Percentiles rank a stretch among this genome's conserved stretches.
These are phyloP conservation scores for Suillia variegata DNA, from an alignment of 2,888 invertebrate species.

Conservation along the genomic window DNA sequence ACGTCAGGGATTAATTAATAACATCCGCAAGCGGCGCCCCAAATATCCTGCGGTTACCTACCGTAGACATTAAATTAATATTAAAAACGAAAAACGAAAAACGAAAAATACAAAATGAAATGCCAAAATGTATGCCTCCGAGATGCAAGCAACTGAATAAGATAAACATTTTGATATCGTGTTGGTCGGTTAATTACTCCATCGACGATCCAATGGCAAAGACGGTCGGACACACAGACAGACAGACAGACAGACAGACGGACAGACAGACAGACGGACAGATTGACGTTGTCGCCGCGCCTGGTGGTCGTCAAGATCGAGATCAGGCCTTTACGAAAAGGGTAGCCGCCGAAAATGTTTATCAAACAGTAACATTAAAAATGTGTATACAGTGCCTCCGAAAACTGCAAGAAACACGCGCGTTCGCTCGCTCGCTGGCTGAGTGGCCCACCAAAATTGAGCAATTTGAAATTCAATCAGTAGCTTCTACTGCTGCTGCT, in stretches of 20 bases:
- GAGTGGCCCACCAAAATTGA: constrained; percentile 60
- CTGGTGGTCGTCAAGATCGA: not conserved
- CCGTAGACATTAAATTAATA: not conserved
- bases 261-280: not conserved
- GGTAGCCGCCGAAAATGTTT: not conserved
- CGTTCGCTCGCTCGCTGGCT: too few species aligned
- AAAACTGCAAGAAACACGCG: too few species aligned
- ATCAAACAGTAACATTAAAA: constrained; percentile 1
- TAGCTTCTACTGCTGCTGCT: too few species aligned
- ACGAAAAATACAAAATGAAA: not conserved
- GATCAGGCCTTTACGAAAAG: not conserved
- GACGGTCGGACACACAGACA: not conserved
- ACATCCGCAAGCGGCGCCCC: constrained; percentile 34
- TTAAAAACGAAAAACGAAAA: constrained; percentile 19
- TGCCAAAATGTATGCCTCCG: too few species aligned
- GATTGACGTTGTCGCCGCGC: not conserved
- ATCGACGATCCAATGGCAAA: not conserved
- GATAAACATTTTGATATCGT: constrained; percentile 14
- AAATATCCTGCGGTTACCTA: not conserved
- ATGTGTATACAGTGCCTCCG: constrained; percentile 9
- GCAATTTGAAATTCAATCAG: constrained; percentile 63
- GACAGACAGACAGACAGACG: not conserved
- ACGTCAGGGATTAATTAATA: constrained; percentile 45
- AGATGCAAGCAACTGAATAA: too few species aligned
- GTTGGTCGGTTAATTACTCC: constrained; percentile 22